These are phyloP conservation scores for Listrodromus nycthemerus DNA, from an alignment of 2,888 invertebrate genomes.

Conservation along the genomic window DNA sequence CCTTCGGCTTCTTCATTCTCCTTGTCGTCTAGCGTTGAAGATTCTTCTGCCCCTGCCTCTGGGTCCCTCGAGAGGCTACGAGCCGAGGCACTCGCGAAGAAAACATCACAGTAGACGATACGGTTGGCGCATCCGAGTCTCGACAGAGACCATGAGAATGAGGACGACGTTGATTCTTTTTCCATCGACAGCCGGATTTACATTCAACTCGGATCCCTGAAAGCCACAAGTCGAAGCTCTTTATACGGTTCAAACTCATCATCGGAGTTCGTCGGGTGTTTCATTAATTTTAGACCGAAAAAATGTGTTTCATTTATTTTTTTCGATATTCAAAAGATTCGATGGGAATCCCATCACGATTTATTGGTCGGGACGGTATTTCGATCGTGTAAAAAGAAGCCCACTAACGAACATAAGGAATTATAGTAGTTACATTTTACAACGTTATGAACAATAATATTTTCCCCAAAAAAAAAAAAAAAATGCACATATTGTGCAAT, in stretches of 20 bases:
- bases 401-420: too few species aligned
- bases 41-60: slow-evolving; percentile 13
- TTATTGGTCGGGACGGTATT: too few species aligned
- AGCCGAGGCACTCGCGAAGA: slow-evolving; percentile 40
- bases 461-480: too few species aligned
- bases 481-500: too few species aligned
- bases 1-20: slow-evolving; percentile 54
- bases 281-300: too few species aligned
- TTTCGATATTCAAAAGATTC: too few species aligned
- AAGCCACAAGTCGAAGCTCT: background rate
- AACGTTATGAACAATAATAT: too few species aligned
- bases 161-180: slow-evolving; percentile 22
- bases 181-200: slow-evolving; percentile 31
- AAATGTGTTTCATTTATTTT: too few species aligned
- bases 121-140: slow-evolving; percentile 42
- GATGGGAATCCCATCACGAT: too few species aligned
- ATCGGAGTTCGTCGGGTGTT: background rate
- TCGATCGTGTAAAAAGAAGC: too few species aligned
- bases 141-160: slow-evolving; percentile 9
- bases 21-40: slow-evolving; percentile 7
- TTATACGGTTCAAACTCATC: background rate
- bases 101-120: slow-evolving; percentile 36
- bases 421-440: too few species aligned
- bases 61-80: slow-evolving; percentile 45
- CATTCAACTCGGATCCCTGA: background rate